These are phyloP conservation scores for Pygmarrhopalites habei DNA, from an alignment of 1,140 invertebrate genomes.

Conservation along the genomic window DNA sequence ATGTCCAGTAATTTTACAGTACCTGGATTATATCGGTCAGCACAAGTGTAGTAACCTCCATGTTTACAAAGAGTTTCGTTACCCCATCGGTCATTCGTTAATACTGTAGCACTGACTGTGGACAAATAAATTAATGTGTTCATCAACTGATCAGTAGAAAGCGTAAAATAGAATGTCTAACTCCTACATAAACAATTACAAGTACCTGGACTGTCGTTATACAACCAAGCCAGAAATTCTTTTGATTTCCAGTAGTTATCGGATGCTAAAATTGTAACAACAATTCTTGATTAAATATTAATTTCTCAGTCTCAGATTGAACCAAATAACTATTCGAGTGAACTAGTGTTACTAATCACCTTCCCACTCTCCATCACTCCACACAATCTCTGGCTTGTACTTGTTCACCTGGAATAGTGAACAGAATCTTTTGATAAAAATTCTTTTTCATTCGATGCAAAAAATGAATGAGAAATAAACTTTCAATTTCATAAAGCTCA, in stretches of 20 bases:
- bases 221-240: too few species aligned
- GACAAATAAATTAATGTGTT: too few species aligned
- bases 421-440: too few species aligned
- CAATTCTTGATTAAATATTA: too few species aligned
- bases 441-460: too few species aligned
- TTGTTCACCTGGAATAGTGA: not conserved
- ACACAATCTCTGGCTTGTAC: constrained; percentile 47
- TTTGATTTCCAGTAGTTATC: too few species aligned
- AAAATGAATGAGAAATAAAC: too few species aligned
- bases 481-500: constrained; percentile 41
- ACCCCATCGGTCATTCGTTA: constrained; percentile 56
- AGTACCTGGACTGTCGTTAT: too few species aligned
- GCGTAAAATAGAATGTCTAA: too few species aligned
- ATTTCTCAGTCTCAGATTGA: constrained; percentile 18
- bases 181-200: too few species aligned
- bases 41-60: constrained; percentile 51
- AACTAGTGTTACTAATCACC: constrained; percentile 45
- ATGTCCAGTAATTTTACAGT: constrained; percentile 43
- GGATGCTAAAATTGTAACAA: too few species aligned
- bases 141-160: too few species aligned
- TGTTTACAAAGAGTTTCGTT: constrained; percentile 48
- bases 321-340: constrained; percentile 24
- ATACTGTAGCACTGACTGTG: constrained; percentile 50
- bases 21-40: constrained; percentile 50
- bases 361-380: constrained; percentile 54